Conservation (phyloP, 2,113 vertebrate species). For the Pteronura brasiliensis region DNA sequence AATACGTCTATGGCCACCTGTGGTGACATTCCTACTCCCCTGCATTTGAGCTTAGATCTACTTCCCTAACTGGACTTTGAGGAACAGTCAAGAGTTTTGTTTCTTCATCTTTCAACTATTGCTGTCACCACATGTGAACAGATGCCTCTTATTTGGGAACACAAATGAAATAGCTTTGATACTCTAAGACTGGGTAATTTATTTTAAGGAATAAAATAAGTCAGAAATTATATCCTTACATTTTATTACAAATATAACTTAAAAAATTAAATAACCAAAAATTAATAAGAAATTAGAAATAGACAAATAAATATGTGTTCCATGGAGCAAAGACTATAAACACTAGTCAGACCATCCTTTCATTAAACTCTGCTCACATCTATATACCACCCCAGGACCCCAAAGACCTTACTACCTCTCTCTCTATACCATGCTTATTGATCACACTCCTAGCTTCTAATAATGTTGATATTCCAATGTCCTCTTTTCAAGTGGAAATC, state of each 20-base stretch:
- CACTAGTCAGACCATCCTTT: background rate
- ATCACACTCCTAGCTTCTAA: background rate
- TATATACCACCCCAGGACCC: background rate
- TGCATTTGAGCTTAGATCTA: background rate
- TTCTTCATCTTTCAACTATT: background rate
- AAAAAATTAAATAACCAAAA: background rate
- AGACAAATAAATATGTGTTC: background rate
- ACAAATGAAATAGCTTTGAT: background rate
- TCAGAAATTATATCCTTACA: background rate
- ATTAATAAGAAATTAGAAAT: background rate
- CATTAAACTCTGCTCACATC: background rate
- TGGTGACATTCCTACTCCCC: constrained; percentile 10
- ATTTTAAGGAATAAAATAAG: constrained; percentile 33
- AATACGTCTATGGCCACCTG: background rate
- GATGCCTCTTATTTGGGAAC: background rate
- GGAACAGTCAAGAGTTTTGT: background rate
- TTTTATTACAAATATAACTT: background rate
- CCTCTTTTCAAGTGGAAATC: background rate
- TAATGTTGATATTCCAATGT: background rate
- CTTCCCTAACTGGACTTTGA: background rate
- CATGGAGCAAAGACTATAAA: background rate
- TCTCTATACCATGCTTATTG: background rate
- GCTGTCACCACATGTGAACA: background rate
- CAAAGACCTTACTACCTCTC: background rate
- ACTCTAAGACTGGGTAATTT: background rate